Base-by-base conservation (phyloP, 2,888 invertebrate species). In the Mesoligia furuncula region DNA sequence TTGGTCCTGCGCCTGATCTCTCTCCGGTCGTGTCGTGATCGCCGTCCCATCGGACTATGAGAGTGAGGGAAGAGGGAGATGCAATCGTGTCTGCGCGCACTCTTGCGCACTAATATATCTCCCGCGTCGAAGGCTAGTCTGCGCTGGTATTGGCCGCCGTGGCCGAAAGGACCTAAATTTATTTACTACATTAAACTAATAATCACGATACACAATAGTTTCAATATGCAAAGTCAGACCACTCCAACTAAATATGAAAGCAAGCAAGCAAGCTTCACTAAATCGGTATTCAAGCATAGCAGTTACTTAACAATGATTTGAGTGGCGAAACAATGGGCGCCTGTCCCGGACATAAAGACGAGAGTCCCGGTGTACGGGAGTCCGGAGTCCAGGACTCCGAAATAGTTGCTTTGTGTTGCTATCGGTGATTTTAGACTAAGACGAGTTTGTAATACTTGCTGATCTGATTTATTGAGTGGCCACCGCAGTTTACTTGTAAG, bases 351-450 rank as follows among this genome's bases (percentile, higher is more conserved):
- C 86, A 75, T 85, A 85, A 80, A 83, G 83, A 66, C 65, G 68
- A 61, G 48, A 62, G 31, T 79, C 84, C 77, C 57, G 62, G 54
- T 11, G 27, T 62, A 36, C 62, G 51, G 42, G 70, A 61, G 27
- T 31, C 51, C n/a, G 57, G 57, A 36, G 39, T 59, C 42, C 39
- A 36, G 59, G 69, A 70, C 57, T 73, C 31, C 27, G 17, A 79
- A 87, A 87, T 88, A 85, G 75, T 84, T 87, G 80, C 88, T 87
- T 84, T 87, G 79, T 79, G 66, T 65, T 73, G 5, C 59, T 79
- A 71, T 73, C 67, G 77, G 70, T 79, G 78, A 77, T 79, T 82
- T 79, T 69, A 75, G 66, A 65, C 75, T 61, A 57, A 74, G 69
- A 67, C 77, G 39, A 85, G 88, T 87, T 81, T 80, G 67, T 79